These are phyloP conservation scores for Lanius ludovicianus DNA, from an alignment of 2,113 vertebrate species.

Conservation along the genomic window DNA sequence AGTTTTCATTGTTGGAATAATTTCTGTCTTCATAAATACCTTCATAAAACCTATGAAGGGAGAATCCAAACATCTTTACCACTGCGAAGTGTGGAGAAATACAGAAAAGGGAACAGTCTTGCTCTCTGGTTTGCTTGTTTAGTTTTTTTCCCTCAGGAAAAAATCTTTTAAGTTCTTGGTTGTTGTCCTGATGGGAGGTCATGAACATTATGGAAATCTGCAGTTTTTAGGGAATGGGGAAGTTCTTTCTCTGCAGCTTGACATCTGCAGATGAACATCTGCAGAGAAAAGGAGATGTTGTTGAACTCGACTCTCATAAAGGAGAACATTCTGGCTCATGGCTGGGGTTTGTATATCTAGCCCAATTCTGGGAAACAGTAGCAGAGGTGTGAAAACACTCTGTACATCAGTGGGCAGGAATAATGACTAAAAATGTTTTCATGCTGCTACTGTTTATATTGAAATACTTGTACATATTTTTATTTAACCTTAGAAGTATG, in stretches of 20 bases:
- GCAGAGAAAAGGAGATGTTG: background rate
- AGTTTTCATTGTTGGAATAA: background rate
- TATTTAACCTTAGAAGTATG: background rate
- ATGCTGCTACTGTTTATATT: background rate
- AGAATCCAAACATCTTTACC: background rate
- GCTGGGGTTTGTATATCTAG: background rate
- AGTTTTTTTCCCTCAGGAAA: background rate
- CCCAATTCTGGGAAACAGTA: background rate
- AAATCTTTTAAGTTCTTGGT: background rate
- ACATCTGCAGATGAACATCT: background rate
- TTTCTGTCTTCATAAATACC: background rate
- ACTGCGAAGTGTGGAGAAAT: background rate
- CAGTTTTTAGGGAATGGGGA: background rate
- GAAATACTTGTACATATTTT: background rate
- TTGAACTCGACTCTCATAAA: background rate
- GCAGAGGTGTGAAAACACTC: background rate
- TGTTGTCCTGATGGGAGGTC: background rate
- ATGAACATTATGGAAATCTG: background rate
- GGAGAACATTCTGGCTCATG: background rate
- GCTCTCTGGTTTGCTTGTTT: background rate
- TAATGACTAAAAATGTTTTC: background rate
- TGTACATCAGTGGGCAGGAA: background rate
- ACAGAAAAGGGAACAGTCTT: background rate
- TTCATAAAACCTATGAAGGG: background rate
- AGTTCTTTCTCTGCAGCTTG: background rate